Base-by-base conservation (phyloP, 2,888 invertebrate genomes). In the Girardia tigrina region DNA sequence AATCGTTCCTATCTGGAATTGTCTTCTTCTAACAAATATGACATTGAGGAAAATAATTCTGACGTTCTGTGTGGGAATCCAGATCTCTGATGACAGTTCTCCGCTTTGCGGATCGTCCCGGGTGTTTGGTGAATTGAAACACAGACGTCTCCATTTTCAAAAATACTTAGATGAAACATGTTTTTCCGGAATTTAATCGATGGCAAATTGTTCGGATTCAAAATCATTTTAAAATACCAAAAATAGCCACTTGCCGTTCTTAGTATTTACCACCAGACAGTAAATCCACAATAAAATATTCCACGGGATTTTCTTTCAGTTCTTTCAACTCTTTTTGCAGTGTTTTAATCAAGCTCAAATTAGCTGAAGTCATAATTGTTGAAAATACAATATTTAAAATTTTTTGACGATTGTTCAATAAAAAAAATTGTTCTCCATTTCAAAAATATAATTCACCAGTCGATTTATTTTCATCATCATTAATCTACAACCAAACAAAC, bases 131-230 rank as follows among this genome's bases (percentile, higher is more conserved):
- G 88, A 84, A 99, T 99, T 80, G 95, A 95, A 87, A 98, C 98
- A 87, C 98, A 98, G 77, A 99, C 88, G 85, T 99, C 97, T 72
- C 98, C 98, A 85, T 97, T 98, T 91, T 97, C 97, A 87, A 99
- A 99, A 26, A 99, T 97, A 88, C 99, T 98, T 79, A 98, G 98
- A 88, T 99, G 98, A 95, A 97, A 98, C 81, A 98, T 94, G 89
- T 95, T 97, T 80, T 94, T 93, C 85, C 94, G 88, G 88, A 98
- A 98, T 82, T 94, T 79, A 27, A 99, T 91, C 80, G 92, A 90
- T 79, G 98, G 98, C 79, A 98, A 98, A 80, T 94, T 94, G 86
- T 98, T 99, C 76, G 98, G 98, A 86, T 98, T 99, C 98, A 98
- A 26, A 98, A 88, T 8, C 98, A 99, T 82, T 94, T 92, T 78